Percentiles rank a stretch among this genome's conserved stretches.
These are phyloP conservation scores for Synchiropus splendidus DNA, from an alignment of 2,113 vertebrate genomes.

Conservation along the genomic window DNA sequence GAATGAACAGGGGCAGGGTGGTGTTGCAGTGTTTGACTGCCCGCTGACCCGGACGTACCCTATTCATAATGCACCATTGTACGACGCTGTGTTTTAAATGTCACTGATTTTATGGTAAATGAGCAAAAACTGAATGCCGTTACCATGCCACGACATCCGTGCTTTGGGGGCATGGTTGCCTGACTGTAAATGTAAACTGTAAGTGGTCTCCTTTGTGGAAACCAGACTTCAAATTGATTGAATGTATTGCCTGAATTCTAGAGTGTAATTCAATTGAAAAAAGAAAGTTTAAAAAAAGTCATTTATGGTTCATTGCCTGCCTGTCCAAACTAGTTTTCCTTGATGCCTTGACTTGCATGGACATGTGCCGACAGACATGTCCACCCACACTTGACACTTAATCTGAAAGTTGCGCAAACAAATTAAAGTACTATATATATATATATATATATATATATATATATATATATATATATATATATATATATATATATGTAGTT, in stretches of 20 bases:
- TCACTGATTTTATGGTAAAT: constrained; percentile 40
- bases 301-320: constrained; percentile 39
- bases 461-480: too few species aligned
- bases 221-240: constrained; percentile 31
- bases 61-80: constrained; percentile 29
- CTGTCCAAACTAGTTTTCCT: constrained; percentile 33
- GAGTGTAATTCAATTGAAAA: not conserved
- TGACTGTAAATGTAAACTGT: constrained; percentile 10
- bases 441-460: too few species aligned
- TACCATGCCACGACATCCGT: constrained; percentile 10
- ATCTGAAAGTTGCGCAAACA: too few species aligned
- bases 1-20: constrained; percentile 12
- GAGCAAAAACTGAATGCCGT: constrained; percentile 16
- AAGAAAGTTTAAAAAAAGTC: constrained; percentile 5
- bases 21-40: constrained; percentile 23
- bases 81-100: constrained; percentile 35
- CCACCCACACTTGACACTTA: constrained; percentile 16
- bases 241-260: constrained; percentile 32
- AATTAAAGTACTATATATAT: too few species aligned
- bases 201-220: too few species aligned
- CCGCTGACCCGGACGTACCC: constrained; percentile 27
- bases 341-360: constrained; percentile 16
- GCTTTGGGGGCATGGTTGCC: constrained; percentile 12
- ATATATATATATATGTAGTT: too few species aligned
- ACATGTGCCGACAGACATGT: constrained; percentile 24